These are phyloP conservation scores for Philypnodon macrostomus DNA, from an alignment of 2,797 vertebrate genomes.

Conservation along the genomic window DNA sequence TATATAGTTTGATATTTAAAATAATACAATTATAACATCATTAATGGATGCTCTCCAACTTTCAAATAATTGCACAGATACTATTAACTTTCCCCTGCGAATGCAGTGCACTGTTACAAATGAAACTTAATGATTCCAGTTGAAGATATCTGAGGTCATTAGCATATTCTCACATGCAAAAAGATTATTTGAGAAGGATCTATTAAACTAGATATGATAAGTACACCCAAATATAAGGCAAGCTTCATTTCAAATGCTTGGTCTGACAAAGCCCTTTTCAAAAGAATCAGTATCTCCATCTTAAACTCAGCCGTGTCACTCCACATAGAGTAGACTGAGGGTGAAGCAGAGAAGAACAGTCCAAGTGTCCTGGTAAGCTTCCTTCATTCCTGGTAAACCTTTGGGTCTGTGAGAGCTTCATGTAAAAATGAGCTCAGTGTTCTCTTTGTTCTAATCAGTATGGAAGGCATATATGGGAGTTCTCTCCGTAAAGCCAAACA, in stretches of 20 bases:
- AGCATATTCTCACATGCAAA: conserved; percentile 55
- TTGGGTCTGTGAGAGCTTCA: conserved; percentile 20
- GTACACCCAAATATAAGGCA: conserved; percentile 50
- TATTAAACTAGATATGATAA: conserved; percentile 37
- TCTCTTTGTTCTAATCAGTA: conserved; percentile 24
- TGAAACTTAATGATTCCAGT: conserved; percentile 69
- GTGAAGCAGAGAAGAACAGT: conserved; percentile 35
- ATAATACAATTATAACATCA: conserved; percentile 75
- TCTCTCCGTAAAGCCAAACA: conserved; percentile 57
- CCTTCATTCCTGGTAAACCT: conserved; percentile 55
- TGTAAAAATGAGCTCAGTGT: conserved; percentile 29
- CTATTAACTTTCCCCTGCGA: conserved; percentile 47
- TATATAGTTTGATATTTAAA: conserved; percentile 80
- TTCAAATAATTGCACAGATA: conserved; percentile 43
- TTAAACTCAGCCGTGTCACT: conserved; percentile 27
- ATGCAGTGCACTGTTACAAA: conserved; percentile 40
- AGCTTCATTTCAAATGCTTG: conserved; percentile 53
- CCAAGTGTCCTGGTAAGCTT: conserved; percentile 26
- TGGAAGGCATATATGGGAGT: conserved; percentile 49
- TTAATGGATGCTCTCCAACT: conserved; percentile 63
- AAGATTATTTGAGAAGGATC: conserved; percentile 55
- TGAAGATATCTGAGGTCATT: conserved; percentile 51
- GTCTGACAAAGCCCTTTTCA: conserved; percentile 65
- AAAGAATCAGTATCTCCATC: conserved; percentile 40
- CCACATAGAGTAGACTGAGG: conserved; percentile 21